phyloP scores from a whole-genome alignment of 2,888 invertebrate species.

The Bruchidius siliquastri region DNA sequence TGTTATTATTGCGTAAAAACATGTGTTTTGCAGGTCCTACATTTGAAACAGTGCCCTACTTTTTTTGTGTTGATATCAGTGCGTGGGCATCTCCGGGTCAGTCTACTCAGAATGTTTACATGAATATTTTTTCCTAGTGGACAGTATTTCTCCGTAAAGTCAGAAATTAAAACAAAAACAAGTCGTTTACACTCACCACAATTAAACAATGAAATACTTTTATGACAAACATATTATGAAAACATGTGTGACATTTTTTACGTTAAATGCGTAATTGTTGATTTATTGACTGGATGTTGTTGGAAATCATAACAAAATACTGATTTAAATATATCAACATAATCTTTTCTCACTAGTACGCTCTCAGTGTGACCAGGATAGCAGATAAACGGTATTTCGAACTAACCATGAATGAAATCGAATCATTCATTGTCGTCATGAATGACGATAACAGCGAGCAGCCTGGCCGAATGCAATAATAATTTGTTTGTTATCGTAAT shows the following conservation, averaged over 20 bases:
- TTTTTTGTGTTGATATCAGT: too few species aligned
- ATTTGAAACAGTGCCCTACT: too few species aligned
- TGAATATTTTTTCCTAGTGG: too few species aligned
- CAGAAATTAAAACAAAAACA: neutral
- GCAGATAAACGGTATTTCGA: neutral
- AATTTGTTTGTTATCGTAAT: neutral
- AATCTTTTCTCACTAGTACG: neutral
- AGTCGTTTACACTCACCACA: neutral
- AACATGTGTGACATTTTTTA: neutral
- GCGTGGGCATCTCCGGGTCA: too few species aligned
- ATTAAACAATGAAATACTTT: neutral
- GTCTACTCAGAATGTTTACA: too few species aligned
- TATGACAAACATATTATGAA: neutral
- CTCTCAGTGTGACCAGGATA: neutral
- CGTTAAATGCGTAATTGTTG: neutral
- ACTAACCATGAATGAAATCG: neutral
- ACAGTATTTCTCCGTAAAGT: too few species aligned
- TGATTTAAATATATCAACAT: neutral
- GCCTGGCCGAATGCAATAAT: constrained; percentile 3
- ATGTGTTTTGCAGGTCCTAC: too few species aligned
- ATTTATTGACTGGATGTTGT: neutral
- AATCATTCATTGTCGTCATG: neutral
- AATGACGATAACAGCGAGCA: neutral
- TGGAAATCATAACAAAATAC: neutral
- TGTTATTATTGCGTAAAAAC: too few species aligned